phyloP scores from a whole-genome alignment of 2,113 vertebrate genomes.

The Apteryx mantelli region DNA sequence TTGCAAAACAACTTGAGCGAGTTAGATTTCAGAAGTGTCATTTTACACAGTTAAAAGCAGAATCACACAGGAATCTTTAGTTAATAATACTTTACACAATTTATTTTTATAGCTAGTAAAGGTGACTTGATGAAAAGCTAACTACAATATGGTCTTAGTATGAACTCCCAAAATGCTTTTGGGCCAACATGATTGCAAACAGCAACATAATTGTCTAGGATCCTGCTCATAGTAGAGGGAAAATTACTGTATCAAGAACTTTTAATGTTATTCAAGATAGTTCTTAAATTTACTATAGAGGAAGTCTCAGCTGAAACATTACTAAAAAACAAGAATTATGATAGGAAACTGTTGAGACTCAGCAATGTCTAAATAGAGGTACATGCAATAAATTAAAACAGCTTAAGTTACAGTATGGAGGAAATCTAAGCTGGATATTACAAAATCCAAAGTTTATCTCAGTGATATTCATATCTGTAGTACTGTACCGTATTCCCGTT shows the following conservation, averaged over 20 bases:
- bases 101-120: not conserved
- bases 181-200: not conserved
- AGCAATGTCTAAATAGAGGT: not conserved
- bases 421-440: not conserved
- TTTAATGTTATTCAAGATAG: not conserved
- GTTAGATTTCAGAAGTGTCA: not conserved
- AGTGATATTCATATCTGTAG: not conserved
- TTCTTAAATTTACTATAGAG: not conserved
- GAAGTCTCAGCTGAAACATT: not conserved
- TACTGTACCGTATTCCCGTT: slow-evolving; percentile 86
- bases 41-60: not conserved
- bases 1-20: not conserved
- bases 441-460: not conserved
- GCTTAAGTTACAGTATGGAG: not conserved
- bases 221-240: not conserved
- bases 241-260: not conserved
- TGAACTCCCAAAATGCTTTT: not conserved
- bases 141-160: not conserved
- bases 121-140: not conserved
- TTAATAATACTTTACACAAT: not conserved
- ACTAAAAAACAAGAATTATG: not conserved
- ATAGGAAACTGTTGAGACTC: not conserved
- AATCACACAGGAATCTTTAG: not conserved
- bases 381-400: not conserved
- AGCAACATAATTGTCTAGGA: not conserved